Evolutionary conservation across 2,113 vertebrate species (phyloP), one percentile per base, ranked within the genome.

Genomic region (Melanocharis versteri): DNA sequence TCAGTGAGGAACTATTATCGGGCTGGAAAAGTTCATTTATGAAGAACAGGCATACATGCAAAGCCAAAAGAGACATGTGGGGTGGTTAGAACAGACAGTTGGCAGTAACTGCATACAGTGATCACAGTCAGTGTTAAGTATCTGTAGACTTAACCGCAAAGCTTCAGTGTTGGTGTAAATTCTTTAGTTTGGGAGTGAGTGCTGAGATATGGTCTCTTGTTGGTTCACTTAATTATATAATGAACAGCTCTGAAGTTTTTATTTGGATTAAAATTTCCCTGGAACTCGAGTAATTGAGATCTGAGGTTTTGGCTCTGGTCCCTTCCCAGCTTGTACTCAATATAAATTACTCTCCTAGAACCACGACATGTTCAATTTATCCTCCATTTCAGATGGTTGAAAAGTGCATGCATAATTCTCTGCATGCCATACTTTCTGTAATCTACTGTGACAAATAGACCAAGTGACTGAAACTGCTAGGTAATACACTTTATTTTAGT

Each of bases 281-380:
- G 30, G 57, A 94, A 94, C 57, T 89, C 69, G 72, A 89, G 80
- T 96, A 90, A 93, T 96, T 92, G 89, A 95, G 83, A 84, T 89
- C 57, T 65, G 72, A 92, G 61, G 28, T 84, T 96, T 92, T 94
- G 94, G 94, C 93, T 92, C 42, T 50, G 27, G 80, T 92, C 56
- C 76, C 75, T 94, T 64, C 66, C 39, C 50, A 92, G 92, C 90
- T 97, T 97, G 91, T 93, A 96, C 90, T 96, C 71, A 90, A 95
- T 97, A 97, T 95, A 97, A 97, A 95, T 95, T 94, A 93, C 86
- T 93, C 76, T 87, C 66, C 88, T 97, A 95, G 77, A 96, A 93
- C 31, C 57, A 85, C 62, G 57, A 89, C 87, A 87, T 75, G 50
- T 94, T 96, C 96, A 75, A 90, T 96, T 96, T 96, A 95, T 96